phyloP scores from a whole-genome alignment of 2,888 invertebrate genomes.

The Nipponacmea schrenckii region DNA sequence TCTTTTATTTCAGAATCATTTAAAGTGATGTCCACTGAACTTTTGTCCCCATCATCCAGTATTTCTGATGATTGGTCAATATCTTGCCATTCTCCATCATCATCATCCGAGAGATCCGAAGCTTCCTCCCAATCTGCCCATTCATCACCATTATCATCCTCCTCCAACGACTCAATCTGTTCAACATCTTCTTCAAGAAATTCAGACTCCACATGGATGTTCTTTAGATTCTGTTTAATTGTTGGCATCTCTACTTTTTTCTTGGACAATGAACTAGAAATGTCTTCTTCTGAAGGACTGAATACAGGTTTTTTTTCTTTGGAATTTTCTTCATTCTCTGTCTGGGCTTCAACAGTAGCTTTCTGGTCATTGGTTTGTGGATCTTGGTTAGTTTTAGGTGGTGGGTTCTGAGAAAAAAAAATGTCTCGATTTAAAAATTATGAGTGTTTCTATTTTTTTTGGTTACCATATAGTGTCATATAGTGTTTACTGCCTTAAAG shows the following conservation, averaged over 20 bases:
- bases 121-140: conserved; percentile 31
- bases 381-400: conserved; percentile 10
- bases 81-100: conserved; percentile 11
- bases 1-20: conserved; percentile 15
- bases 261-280: background rate
- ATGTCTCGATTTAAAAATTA: too few species aligned
- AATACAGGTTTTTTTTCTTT: conserved; percentile 13
- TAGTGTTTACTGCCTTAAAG: too few species aligned
- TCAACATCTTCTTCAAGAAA: conserved; percentile 66
- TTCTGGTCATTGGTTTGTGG: background rate
- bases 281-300: conserved; percentile 9
- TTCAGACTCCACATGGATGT: conserved; percentile 64
- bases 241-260: conserved; percentile 35
- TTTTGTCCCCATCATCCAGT: conserved; percentile 7
- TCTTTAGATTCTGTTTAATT: conserved; percentile 65
- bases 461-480: too few species aligned
- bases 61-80: conserved; percentile 3
- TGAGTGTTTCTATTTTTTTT: too few species aligned
- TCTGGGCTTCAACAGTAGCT: background rate
- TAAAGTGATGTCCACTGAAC: background rate
- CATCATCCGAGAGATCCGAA: conserved; percentile 30
- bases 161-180: conserved; percentile 35
- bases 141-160: conserved; percentile 31
- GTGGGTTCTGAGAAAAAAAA: background rate
- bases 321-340: conserved; percentile 11